Percentiles rank a stretch among this genome's conserved stretches.
These are phyloP conservation scores for Metridium senile DNA, from an alignment of 92 coral and sea anemone genomes.

Conservation along the genomic window DNA sequence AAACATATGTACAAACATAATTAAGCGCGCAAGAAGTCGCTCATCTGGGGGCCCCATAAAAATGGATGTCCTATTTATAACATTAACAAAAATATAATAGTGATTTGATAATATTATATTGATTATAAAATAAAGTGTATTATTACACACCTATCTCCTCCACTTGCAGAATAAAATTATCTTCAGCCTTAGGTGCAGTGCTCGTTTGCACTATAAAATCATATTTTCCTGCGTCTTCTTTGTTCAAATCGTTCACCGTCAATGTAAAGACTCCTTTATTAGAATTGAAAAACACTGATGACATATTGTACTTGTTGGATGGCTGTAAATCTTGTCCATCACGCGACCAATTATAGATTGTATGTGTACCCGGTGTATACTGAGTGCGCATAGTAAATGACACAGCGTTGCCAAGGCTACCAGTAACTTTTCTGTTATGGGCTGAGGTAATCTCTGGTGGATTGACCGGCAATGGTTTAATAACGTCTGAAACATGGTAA, in stretches of 20 bases:
- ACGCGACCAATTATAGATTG: neutral
- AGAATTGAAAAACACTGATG: neutral
- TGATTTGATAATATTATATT: no score
- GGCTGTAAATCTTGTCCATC: neutral
- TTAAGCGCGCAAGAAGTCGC: no score
- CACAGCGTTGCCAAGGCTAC: conserved; percentile 50
- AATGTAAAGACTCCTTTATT: neutral
- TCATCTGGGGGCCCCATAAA: no score
- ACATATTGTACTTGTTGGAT: neutral
- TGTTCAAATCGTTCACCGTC: neutral
- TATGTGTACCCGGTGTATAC: neutral
- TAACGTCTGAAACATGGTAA: no score
- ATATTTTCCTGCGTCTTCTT: neutral
- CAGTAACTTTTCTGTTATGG: conserved; percentile 35
- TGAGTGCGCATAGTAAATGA: conserved; percentile 58
- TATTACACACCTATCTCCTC: no score
- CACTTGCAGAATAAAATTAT: no score
- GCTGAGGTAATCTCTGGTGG: conserved; percentile 27
- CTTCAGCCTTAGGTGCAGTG: neutral
- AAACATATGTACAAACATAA: no score
- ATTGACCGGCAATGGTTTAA: no score
- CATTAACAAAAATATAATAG: no score
- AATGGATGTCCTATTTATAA: no score
- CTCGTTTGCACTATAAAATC: neutral
- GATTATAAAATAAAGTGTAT: no score